phyloP scores from a whole-genome alignment of 2,797 vertebrate species.

The Molossus alvarezi region DNA sequence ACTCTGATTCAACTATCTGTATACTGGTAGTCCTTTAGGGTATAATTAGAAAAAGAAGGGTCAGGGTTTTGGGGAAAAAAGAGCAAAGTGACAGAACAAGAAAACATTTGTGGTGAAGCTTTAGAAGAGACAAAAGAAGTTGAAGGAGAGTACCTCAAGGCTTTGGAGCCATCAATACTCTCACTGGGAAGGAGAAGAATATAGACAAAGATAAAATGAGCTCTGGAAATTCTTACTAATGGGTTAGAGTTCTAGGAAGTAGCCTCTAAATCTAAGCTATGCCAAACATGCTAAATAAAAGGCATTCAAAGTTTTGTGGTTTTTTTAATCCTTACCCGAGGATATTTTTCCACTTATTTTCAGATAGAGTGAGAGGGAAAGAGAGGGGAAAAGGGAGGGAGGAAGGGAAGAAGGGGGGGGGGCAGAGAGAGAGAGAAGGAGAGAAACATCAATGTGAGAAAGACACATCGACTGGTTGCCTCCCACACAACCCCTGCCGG shows the following conservation, averaged over 20 bases:
- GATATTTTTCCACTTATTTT: too few species aligned
- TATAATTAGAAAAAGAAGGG: slow-evolving; percentile 58
- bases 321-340: too few species aligned
- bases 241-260: slow-evolving; percentile 12
- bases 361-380: too few species aligned
- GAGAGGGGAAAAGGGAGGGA: too few species aligned
- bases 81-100: slow-evolving; percentile 22
- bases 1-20: slow-evolving; percentile 62
- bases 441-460: too few species aligned
- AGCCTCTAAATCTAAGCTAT: slow-evolving; percentile 36
- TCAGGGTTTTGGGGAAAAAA: slow-evolving; percentile 38
- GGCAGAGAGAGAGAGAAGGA: too few species aligned
- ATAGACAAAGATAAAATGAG: slow-evolving; percentile 39
- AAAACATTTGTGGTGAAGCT: slow-evolving; percentile 27
- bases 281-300: slow-evolving; percentile 39
- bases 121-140: not conserved
- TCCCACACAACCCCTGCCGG: too few species aligned
- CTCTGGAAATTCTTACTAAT: slow-evolving; percentile 31
- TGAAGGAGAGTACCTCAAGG: not conserved
- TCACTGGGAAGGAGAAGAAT: not conserved
- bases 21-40: slow-evolving; percentile 1
- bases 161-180: not conserved
- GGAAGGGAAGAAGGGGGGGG: too few species aligned
- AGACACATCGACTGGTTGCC: too few species aligned
- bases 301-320: not conserved